Percentiles rank a stretch among this genome's conserved stretches.
These are phyloP conservation scores for Prionailurus viverrinus DNA, from an alignment of 2,113 vertebrate genomes.

Conservation along the genomic window DNA sequence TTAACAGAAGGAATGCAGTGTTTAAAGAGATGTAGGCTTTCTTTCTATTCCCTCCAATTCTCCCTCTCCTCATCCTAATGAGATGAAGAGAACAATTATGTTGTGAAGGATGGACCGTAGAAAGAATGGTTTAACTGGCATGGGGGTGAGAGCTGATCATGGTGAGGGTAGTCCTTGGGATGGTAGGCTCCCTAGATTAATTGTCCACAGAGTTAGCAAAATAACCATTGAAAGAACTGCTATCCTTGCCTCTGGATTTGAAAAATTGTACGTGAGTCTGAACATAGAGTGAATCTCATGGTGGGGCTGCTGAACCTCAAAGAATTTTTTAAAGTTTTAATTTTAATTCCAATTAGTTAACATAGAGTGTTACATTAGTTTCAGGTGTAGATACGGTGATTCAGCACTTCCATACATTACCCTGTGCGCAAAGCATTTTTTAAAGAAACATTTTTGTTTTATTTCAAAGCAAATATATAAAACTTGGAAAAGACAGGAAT, in stretches of 20 bases:
- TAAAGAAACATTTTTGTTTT: conserved; percentile 3
- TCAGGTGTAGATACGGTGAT: neutral
- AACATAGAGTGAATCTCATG: neutral
- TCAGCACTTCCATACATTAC: neutral
- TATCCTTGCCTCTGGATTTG: neutral
- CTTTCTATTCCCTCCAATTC: conserved; percentile 5
- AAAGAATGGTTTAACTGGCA: neutral
- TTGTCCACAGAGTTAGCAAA: conserved; percentile 25
- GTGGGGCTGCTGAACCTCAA: neutral
- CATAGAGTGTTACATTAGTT: neutral
- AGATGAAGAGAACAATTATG: neutral
- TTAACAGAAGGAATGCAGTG: conserved; percentile 2
- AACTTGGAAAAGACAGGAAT: conserved; percentile 31
- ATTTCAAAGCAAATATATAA: conserved; percentile 25
- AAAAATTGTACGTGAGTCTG: neutral
- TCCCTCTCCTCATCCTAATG: neutral
- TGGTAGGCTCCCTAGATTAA: neutral
- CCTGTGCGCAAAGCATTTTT: neutral
- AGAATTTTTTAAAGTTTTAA: conserved; percentile 29
- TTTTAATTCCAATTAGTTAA: neutral
- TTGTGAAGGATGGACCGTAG: neutral
- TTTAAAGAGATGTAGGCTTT: conserved; percentile 30
- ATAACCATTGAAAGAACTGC: neutral
- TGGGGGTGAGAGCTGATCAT: neutral
- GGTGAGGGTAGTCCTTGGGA: neutral